Base-by-base conservation (phyloP, 1,140 invertebrate genomes). In the Dreissena polymorpha region DNA sequence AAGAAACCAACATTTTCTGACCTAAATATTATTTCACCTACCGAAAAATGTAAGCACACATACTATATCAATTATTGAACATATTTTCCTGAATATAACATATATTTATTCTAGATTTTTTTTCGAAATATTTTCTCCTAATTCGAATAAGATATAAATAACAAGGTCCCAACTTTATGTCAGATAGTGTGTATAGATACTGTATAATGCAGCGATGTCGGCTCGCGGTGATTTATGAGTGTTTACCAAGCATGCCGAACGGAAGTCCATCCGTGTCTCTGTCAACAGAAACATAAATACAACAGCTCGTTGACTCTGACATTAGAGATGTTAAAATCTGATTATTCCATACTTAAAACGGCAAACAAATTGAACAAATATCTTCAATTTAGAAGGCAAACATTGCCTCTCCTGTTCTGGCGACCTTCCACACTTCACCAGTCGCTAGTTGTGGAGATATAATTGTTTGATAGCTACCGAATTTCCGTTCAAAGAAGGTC, bases 301-400 rank as follows among this genome's bases (percentile, higher is more conserved):
- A 60, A 60, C 21, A 60, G 57, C 16, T 23, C 10, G 16, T 60
- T 60, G 57, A 60, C 57, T 60, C 57, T 23, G 16, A n/a, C 16
- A 60, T 60, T 60, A 2, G 21, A 60, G 57, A 60, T 5, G 57
- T 60, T 60, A 60, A 39, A 60, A 60, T 23, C 57, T 18, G 57
- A 23, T 60, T 60, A 60, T 60, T 60, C 57, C 57, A 12, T 60
- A 12, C 57, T 60, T 60, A 60, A 60, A 60, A 60, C 10, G 57
- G 21, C 57, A 60, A 60, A 60, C 57, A 60, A 60, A 60, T 60
- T 60, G 57, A 60, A n/a, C 57, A 60, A 60, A 60, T 23, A 60
- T 60, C 16, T 60, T 60, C 57, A 60, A 60, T 60, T 60, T 60
- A 60, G 16, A 60, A 60, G 21, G 10, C 21, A 60, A 60, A 60